These are phyloP conservation scores for Homarus americanus DNA, from an alignment of 1,140 invertebrate genomes.

Conservation along the genomic window DNA sequence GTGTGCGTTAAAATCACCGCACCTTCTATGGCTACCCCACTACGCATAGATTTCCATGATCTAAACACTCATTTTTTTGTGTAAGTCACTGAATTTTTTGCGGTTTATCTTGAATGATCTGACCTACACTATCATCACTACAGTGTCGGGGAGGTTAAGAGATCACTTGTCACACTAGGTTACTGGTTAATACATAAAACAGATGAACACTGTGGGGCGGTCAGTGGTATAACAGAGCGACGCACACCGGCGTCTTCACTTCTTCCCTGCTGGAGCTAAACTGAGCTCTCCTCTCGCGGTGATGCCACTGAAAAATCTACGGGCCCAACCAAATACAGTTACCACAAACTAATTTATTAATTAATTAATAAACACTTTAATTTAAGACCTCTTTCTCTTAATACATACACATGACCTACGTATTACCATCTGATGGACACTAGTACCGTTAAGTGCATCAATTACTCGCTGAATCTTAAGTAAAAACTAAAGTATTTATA, in stretches of 20 bases:
- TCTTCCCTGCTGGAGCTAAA: conserved; percentile 3
- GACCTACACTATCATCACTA: background rate
- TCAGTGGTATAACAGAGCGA: conserved; percentile 10
- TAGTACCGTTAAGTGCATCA: too few relatives aligned
- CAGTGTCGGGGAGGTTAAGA: background rate
- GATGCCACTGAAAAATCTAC: conserved; percentile 15
- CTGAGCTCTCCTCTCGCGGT: background rate
- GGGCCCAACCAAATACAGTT: background rate
- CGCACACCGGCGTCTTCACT: background rate
- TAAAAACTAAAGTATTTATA: background rate
- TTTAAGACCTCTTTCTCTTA: too few relatives aligned
- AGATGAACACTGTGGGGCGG: background rate
- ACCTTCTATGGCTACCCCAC: background rate
- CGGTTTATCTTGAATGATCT: background rate
- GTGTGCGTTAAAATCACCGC: background rate
- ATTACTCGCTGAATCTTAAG: too few relatives aligned
- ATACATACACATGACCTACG: too few relatives aligned
- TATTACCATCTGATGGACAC: too few relatives aligned
- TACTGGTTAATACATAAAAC: background rate
- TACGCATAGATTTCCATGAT: background rate
- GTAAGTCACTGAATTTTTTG: background rate
- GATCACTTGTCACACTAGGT: background rate
- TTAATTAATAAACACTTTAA: too few relatives aligned
- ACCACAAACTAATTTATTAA: too few relatives aligned
- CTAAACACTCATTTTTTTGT: background rate